Base-by-base conservation (phyloP, 1,140 invertebrate species). In the Globodera rostochiensis region DNA sequence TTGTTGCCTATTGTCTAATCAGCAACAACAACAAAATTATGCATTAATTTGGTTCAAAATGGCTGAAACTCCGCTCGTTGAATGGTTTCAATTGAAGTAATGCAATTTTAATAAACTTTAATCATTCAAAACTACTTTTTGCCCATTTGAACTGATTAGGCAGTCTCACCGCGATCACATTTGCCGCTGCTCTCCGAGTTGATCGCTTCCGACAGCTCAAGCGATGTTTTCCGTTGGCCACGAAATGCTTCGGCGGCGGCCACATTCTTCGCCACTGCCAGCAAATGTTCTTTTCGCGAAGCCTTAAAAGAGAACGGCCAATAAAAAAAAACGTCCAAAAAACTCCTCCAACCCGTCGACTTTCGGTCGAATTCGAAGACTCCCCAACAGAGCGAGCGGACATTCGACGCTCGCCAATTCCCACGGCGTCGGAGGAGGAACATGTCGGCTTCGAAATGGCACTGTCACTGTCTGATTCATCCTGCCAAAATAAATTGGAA, bases 161-260 rank as follows among this genome's bases (percentile, higher is more conserved):
- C 36, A 36, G 19, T 66, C 64, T 64, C 50, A 7, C 36, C n/a
- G 6, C 77, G 21, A 49, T 45, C 45, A 11, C 36, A 6, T 75
- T 77, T 74, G 6, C 9, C 49, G 46, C 7, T 57, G 46, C 80
- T 71, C n/a, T 74, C 78, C 71, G 69, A 64, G 82, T 73, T 82
- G 13, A 82, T 36, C n/a, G 80, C 79, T 21, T 82, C 67, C 0
- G 80, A 83, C 13, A 82, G 50, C 36, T 82, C 81, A 21, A 82
- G 80, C 50, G 81, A 82, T n/a, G 81, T 66, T 64, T 82, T 82
- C 53, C 81, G 21, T 60, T 15, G 46, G 15, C 81, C 78, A 46
- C 80, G 79, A 8, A 82, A 49, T 67, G 53, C 79, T 50, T 79
- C 81, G 6, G 4, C 60, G 64, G 80, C 70, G 6, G 81, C 81